Evolutionary conservation across 2,888 invertebrate genomes (phyloP), one percentile per base, ranked within the genome.

Genomic region (Celastrina argiolus): DNA sequence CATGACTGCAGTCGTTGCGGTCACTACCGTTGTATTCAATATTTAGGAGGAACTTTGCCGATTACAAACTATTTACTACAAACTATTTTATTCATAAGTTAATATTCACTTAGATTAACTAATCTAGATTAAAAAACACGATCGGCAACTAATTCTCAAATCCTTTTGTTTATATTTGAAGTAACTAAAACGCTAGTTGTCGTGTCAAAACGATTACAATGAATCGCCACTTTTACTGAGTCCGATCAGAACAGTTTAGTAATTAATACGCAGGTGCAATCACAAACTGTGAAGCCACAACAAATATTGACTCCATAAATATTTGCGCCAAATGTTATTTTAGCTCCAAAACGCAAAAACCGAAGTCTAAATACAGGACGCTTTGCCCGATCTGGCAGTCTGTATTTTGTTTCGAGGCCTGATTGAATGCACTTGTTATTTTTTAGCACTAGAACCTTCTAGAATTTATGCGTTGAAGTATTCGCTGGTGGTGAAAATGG

Each of bases 261-360:
- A 34, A 61, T 61, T 61, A 61, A 61, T 36, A 36, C 61, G 61
- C 61, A 61, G 61, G 61, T 61, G 61, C 39, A 66, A 59, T 34
- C 45, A 66, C 59, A 59, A 65, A 58, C 31, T 16, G 65, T 58
- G 41, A 41, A 59, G 22, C 66, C 59, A 34, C 66, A n/a, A 45
- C 58, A 16, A 66, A 66, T 66, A 66, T 66, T 66, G 42, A 59
- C 66, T 45, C 59, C 59, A 59, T 45, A 66, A 66, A 66, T 66
- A 66, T 66, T 66, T 59, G 59, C 42, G 18, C 31, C 59, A 34
- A 59, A 66, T 66, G 66, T 66, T 66, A 61, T 61, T 61, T 61
- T 61, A 61, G 61, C 14, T 18, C 61, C 39, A 61, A 61, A 61
- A 61, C 61, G 61, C 61, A 61, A 61, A 61, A 61, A 61, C 61